Evolutionary conservation across 2,888 invertebrate genomes (phyloP), one percentile per base, ranked within the genome.

Genomic region (Hofmannophila pseudospretella): DNA sequence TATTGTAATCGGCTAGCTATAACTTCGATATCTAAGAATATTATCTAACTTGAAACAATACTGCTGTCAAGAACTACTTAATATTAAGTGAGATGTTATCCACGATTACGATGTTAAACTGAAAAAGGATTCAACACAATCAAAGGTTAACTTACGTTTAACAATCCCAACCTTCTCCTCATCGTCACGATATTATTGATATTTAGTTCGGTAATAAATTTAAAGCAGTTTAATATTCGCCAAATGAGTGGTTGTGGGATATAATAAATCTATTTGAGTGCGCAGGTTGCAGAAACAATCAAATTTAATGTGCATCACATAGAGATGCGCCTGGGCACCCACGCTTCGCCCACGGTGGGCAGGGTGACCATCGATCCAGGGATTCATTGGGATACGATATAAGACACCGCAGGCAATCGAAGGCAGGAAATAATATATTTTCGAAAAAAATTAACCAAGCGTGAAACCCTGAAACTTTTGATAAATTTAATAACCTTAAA

Each of bases 231-330:
- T 65, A 58, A 51, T 58, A 56, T 44, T 48, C 41, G 42, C 45
- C 42, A 62, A 67, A 66, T 63, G 54, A 65, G 49, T 37, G 51
- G 54, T 58, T 62, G 48, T 49, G 47, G 47, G 50, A 54, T 49
- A 56, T 56, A 61, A 67, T 72, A 67, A 69, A 71, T 67, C 58
- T 57, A 48, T 54, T 50, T 41, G 44, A 47, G 39, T 38, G 58
- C 63, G 59, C 67, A 64, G 59, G 66, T 68, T 74, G 68, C 60
- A 58, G 63, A 50, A 67, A 70, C 70, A 71, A 76, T 74, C 75
- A 70, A 76, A 73, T 73, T 76, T 73, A 71, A 79, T 76, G 73
- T 66, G 65, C 73, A 63, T 71, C 70, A 67, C 64, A 63, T 55
- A 64, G 66, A 66, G 72, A 73, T 72, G 73, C 54, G 61, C 61